These are phyloP conservation scores for Pagetopsis macropterus DNA, from an alignment of 2,797 vertebrate species.

Conservation along the genomic window DNA sequence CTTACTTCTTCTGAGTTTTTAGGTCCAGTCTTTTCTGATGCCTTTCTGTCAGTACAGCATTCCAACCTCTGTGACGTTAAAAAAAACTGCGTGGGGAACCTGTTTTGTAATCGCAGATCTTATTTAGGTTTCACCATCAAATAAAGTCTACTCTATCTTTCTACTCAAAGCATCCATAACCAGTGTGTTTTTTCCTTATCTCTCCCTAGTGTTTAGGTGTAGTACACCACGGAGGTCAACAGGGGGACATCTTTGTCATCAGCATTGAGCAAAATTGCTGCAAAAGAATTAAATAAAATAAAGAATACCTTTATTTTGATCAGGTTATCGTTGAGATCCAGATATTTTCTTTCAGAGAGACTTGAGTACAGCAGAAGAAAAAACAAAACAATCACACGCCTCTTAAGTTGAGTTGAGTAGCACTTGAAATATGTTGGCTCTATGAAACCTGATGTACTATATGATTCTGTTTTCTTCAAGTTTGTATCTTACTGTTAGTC, in stretches of 20 bases:
- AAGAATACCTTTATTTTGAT: too few species aligned
- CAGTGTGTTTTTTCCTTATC: conserved; percentile 3
- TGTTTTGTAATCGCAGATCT: conserved; percentile 93
- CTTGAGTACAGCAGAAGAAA: too few species aligned
- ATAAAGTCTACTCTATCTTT: conserved; percentile 97
- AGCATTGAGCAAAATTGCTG: background rate
- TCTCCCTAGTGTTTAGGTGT: background rate
- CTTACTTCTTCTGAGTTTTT: conserved; percentile 49
- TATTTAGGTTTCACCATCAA: conserved; percentile 90
- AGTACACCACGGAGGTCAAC: conserved; percentile 37
- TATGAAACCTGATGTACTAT: too few species aligned
- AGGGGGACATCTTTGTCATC: conserved; percentile 22
- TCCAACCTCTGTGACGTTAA: conserved; percentile 87
- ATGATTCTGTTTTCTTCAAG: too few species aligned
- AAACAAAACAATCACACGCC: too few species aligned
- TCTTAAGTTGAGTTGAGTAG: too few species aligned
- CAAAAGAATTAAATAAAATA: too few species aligned
- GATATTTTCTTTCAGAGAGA: too few species aligned
- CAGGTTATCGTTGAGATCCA: too few species aligned
- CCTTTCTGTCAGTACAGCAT: conserved; percentile 90
- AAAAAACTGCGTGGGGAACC: conserved; percentile 85
- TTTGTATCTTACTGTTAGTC: too few species aligned
- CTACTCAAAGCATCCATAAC: conserved; percentile 77
- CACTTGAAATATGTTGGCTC: too few species aligned
- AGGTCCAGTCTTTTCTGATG: conserved; percentile 79